Evolutionary conservation across 2,797 vertebrate species (phyloP).

Genomic region (Paedocypris micromegethes): DNA sequence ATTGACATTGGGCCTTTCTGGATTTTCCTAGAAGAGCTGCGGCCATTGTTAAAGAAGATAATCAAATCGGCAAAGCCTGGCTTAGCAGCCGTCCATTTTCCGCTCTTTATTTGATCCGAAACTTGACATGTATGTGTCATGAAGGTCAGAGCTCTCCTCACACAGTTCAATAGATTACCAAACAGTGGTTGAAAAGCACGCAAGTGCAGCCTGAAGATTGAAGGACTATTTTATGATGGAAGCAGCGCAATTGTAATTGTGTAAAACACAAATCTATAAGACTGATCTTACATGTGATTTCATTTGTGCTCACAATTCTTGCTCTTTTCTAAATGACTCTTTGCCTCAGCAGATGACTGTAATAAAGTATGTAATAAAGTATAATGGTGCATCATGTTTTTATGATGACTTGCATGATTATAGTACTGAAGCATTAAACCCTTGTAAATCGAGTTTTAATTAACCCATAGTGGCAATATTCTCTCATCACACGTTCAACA

Average conservation of each 20-base stretch:
- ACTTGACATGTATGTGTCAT: constrained; percentile 2
- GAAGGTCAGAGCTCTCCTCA: neutral
- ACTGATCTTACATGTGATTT: too few relatives aligned
- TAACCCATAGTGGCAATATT: constrained; percentile 1
- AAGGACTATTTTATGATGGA: too few relatives aligned
- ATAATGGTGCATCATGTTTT: constrained; percentile 16
- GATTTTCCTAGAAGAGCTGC: constrained; percentile 39
- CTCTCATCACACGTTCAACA: neutral
- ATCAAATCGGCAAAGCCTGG: constrained; percentile 42
- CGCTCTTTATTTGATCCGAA: constrained; percentile 33
- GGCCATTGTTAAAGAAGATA: constrained; percentile 43
- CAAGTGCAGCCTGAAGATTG: too few relatives aligned
- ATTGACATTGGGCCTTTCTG: constrained; percentile 40
- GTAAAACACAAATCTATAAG: too few relatives aligned
- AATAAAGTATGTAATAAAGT: neutral
- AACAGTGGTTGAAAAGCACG: neutral
- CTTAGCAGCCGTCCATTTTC: constrained; percentile 30
- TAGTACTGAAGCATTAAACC: constrained; percentile 2
- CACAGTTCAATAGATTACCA: neutral
- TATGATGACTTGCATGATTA: neutral
- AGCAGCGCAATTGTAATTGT: too few relatives aligned
- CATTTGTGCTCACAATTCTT: too few relatives aligned
- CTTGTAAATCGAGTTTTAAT: constrained; percentile 28
- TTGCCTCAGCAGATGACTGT: constrained; percentile 6
- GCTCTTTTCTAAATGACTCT: constrained; percentile 25